phyloP scores from a whole-genome alignment of 1,140 invertebrate species.

The Drosophila baimaii region DNA sequence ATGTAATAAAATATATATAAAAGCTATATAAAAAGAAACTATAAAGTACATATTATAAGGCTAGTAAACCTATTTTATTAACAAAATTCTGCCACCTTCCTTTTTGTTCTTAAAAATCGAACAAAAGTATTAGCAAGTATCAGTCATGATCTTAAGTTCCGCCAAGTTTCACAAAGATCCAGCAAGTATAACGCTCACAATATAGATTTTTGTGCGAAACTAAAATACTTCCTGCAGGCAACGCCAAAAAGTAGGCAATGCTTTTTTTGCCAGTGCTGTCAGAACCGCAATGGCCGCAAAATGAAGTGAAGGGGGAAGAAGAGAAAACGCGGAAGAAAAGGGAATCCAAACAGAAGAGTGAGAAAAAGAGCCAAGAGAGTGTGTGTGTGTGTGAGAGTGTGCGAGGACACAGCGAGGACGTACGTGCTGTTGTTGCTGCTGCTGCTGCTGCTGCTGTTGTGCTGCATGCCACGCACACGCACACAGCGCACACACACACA shows the following conservation, averaged over 20 bases:
- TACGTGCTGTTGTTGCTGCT: conserved; percentile 54
- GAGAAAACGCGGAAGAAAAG: conserved; percentile 37
- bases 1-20: too few relatives aligned
- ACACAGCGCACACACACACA: conserved; percentile 17
- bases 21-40: too few relatives aligned
- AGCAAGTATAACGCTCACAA: too few relatives aligned
- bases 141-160: too few relatives aligned
- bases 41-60: too few relatives aligned
- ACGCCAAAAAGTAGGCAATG: background rate
- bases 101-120: too few relatives aligned
- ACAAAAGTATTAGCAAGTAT: too few relatives aligned
- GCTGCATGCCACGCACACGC: conserved; percentile 55
- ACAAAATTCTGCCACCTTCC: too few relatives aligned
- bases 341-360: conserved; percentile 23
- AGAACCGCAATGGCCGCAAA: conserved; percentile 71
- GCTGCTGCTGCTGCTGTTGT: conserved; percentile 47
- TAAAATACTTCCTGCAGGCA: too few relatives aligned
- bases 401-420: conserved; percentile 72
- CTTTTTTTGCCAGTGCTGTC: conserved; percentile 18
- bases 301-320: conserved; percentile 41
- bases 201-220: too few relatives aligned
- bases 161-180: too few relatives aligned
- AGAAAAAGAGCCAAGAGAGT: background rate
- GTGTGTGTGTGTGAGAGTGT: conserved; percentile 26
- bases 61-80: too few relatives aligned